phyloP scores from a whole-genome alignment of 2,888 invertebrate genomes.

The Netelia melanura region DNA sequence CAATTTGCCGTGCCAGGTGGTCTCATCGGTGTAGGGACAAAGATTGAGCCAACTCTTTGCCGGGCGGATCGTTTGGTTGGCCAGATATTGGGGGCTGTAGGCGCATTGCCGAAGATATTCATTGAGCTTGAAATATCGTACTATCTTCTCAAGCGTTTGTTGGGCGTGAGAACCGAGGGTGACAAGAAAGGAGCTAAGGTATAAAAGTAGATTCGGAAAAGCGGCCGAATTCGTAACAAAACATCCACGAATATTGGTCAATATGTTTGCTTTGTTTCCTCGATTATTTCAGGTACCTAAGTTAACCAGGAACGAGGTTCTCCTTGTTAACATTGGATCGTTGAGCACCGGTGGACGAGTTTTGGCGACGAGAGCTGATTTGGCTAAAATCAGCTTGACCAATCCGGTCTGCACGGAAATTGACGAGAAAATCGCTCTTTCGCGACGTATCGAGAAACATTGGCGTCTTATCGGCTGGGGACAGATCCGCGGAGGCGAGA shows the following conservation, averaged over 20 bases:
- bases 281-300: constrained; percentile 90
- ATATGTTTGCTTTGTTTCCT: constrained; percentile 11
- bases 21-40: constrained; percentile 99
- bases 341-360: constrained; percentile 99
- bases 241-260: constrained; percentile 8
- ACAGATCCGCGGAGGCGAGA: constrained; percentile 98
- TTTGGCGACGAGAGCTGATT: constrained; percentile 96
- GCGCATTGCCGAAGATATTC: constrained; percentile 98
- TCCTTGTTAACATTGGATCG: constrained; percentile 99
- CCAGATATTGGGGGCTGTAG: constrained; percentile 96
- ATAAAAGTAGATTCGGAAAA: constrained; percentile 20
- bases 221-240: not conserved
- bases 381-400: constrained; percentile 98
- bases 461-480: constrained; percentile 99
- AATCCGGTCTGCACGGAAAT: constrained; percentile 99
- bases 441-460: constrained; percentile 99
- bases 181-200: constrained; percentile 99
- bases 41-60: constrained; percentile 99
- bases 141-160: constrained; percentile 96
- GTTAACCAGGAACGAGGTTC: constrained; percentile 94
- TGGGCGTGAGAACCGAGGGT: constrained; percentile 99
- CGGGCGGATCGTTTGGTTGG: constrained; percentile 99
- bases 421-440: constrained; percentile 99
- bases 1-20: constrained; percentile 99
- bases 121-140: constrained; percentile 99